These are phyloP conservation scores for Diplodus sargus DNA, from an alignment of 2,797 vertebrate species.

Conservation along the genomic window DNA sequence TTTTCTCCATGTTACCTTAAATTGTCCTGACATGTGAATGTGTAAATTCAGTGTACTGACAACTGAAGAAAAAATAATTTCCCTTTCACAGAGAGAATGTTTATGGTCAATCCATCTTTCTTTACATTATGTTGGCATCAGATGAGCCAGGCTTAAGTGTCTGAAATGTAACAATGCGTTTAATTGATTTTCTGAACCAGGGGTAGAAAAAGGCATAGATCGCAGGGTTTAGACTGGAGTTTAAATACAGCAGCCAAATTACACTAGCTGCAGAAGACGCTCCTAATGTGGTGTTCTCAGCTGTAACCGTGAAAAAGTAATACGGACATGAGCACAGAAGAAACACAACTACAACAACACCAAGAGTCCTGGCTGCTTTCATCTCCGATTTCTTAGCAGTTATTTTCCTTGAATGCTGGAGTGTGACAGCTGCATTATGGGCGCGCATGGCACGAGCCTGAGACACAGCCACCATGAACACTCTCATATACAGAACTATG, in stretches of 20 bases:
- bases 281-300: background rate
- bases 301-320: background rate
- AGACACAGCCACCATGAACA: constrained; percentile 57
- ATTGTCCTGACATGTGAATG: background rate
- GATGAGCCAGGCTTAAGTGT: background rate
- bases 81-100: background rate
- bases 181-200: constrained; percentile 1
- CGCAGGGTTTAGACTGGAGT: background rate
- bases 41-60: background rate
- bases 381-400: constrained; percentile 48
- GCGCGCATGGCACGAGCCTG: constrained; percentile 53
- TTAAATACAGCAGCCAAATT: background rate
- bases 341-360: constrained; percentile 57
- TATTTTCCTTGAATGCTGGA: background rate
- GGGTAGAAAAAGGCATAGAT: constrained; percentile 6
- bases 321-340: background rate
- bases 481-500: constrained; percentile 59
- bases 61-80: background rate
- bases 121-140: background rate
- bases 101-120: background rate
- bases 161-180: background rate
- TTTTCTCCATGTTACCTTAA: background rate
- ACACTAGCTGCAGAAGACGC: background rate
- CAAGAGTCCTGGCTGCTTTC: constrained; percentile 72
- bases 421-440: background rate